Base-by-base conservation (phyloP, 2,797 vertebrate species). In the Brotula barbata region DNA sequence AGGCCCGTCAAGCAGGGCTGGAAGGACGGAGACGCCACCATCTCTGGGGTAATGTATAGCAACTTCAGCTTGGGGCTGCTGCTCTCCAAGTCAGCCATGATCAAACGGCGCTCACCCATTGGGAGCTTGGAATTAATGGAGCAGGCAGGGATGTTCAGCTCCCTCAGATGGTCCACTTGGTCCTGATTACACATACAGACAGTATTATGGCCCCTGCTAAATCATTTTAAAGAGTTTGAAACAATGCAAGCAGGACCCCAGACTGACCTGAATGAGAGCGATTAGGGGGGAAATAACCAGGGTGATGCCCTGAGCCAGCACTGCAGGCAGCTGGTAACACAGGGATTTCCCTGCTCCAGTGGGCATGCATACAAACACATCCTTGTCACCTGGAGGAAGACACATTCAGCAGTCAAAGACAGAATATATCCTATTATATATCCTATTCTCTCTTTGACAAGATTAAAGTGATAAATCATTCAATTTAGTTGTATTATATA, bases 341-440 rank as follows among this genome's bases (percentile, higher is more conserved):
- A 99, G 86, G 37, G 97, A 99, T 72, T 99, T 99, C 37, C 97
- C 97, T 56, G 97, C 95, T 58, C 96, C 97, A 34, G 97, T 99
- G 54, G 97, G 97, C 96, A 99, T 98, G 80, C 95, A 98, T 25
- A 99, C 93, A 84, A 98, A 99, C 67, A 96, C 95, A 88, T 99
- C 96, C 71, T 85, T 91, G 83, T 94, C 91, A 10, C 96, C 97
- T 98, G 82, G 59, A 88, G 55, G 77, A 16, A 85, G 68, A 81
- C 78, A 54, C 21, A 22, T 44, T 16, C 23, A 59, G 71, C 20
- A 21, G 25, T 28, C 21, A 75, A 2, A n/a, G n/a, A n/a, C n/a
- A n/a, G n/a, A n/a, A n/a, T n/a, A n/a, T 16, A 39, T 1, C 2
- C 1, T 20, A 15, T 20, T 16, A 58, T 0, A 41, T n/a, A 14